Evolutionary conservation across 2,888 invertebrate species (phyloP).

Genomic region (Ligdia adustata): DNA sequence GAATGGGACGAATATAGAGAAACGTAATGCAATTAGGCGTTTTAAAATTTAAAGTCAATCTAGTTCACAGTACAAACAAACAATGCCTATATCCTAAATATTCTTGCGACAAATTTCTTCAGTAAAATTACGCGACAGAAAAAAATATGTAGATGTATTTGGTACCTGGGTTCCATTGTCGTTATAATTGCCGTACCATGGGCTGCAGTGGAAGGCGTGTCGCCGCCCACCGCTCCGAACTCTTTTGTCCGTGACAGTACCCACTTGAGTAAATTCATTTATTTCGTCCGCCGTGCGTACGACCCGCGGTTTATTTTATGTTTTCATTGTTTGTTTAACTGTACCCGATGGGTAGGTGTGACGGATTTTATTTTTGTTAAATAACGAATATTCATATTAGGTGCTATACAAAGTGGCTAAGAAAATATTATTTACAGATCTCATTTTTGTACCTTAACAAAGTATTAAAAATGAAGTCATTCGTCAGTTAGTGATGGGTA

Average conservation of each 20-base stretch:
- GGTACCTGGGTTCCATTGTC: conserved; percentile 66
- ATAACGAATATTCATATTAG: conserved; percentile 1
- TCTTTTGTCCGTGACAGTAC: conserved; percentile 67
- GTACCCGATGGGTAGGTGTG: conserved; percentile 49
- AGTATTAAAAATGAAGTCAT: no score
- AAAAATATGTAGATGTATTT: conserved; percentile 66
- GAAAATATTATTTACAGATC: no score
- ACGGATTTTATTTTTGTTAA: conserved; percentile 31
- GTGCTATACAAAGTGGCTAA: no score
- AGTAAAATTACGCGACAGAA: not conserved
- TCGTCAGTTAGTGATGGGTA: no score
- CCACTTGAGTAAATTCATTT: conserved; percentile 55
- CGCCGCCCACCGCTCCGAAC: conserved; percentile 68
- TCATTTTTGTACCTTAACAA: no score
- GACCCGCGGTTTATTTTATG: conserved; percentile 68
- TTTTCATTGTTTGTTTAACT: conserved; percentile 74
- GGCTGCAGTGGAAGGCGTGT: conserved; percentile 66
- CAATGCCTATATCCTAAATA: no score
- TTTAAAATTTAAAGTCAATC: no score
- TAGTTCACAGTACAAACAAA: no score
- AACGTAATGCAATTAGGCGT: no score
- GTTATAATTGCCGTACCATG: conserved; percentile 58
- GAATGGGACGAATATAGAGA: no score
- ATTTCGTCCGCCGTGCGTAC: conserved; percentile 51
- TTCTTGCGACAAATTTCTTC: not conserved